These are phyloP conservation scores for Hoplias malabaricus DNA, from an alignment of 2,113 vertebrate species.

Conservation along the genomic window DNA sequence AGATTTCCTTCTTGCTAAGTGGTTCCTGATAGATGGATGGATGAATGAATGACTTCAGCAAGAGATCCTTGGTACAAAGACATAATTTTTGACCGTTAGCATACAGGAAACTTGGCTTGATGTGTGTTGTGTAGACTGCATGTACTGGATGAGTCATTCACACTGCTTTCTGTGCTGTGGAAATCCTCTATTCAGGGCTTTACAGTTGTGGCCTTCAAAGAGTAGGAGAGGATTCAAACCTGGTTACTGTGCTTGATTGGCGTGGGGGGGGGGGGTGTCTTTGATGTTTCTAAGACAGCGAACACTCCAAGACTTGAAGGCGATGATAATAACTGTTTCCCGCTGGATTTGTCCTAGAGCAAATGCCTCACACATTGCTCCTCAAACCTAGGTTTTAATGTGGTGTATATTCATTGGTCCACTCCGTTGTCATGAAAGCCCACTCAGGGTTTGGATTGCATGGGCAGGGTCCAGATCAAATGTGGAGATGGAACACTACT, in stretches of 20 bases:
- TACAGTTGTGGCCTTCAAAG: neutral
- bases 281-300: too few relatives aligned
- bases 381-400: neutral
- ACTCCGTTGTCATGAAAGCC: neutral
- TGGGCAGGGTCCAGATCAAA: conserved; percentile 2
- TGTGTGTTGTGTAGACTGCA: neutral
- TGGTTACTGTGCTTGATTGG: neutral
- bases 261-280: too few relatives aligned
- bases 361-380: neutral
- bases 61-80: neutral
- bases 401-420: neutral
- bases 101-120: neutral
- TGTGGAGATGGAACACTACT: neutral
- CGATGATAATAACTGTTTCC: too few relatives aligned
- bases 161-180: neutral
- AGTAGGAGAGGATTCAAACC: neutral
- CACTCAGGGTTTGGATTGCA: neutral
- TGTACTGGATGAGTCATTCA: neutral
- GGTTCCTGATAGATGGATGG: conserved; percentile 23
- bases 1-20: conserved; percentile 6
- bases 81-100: conserved; percentile 19
- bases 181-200: neutral
- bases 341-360: neutral
- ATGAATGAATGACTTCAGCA: neutral
- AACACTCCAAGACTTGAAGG: too few relatives aligned